Evolutionary conservation across 2,113 vertebrate species (phyloP), one percentile per base, ranked within the genome.

Genomic region (Prunella fulvescens): DNA sequence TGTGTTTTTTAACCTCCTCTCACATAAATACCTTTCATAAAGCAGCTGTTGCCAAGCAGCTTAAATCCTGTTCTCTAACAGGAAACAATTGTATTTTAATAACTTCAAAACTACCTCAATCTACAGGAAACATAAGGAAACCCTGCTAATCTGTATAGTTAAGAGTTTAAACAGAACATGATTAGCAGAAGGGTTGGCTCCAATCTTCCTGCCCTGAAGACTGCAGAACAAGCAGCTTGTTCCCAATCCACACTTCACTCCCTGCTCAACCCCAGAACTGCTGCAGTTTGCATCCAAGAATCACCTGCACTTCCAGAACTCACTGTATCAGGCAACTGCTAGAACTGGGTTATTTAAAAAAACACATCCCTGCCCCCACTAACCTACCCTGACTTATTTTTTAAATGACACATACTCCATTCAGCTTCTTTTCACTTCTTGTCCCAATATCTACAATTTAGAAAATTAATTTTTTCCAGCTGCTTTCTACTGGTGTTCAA

Each of bases 71-170:
- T 61, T 85, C 85, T 57, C 51, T 29, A 78, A 57, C 66, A 61
- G 95, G 74, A 93, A 91, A 97, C 82, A 95, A 91, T 11, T 80
- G 66, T 76, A 82, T 94, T 88, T 94, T 87, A 82, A 3, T 92
- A 92, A 93, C 71, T 77, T 89, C 64, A 94, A 44, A 71, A 76
- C 56, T 48, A 82, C 37, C 37, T 93, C 91, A 76, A 89, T 88
- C 82, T 92, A 89, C 81, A 98, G 96, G 90, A 97, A 96, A 88
- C 96, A 94, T 45, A 86, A 88, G 90, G 86, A 74, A 96, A 93
- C 47, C 4, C 19, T 71, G 80, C 50, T 95, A 94, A 91, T 66
- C 72, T 4, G 12, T 58, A 39, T 1, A 80, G 47, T 44, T 70
- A 26, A 60, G 62, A 81, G 53, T 62, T 72, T 53, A 70, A 73